phyloP scores from a whole-genome alignment of 2,888 invertebrate genomes.

The Leptura quadrifasciata region DNA sequence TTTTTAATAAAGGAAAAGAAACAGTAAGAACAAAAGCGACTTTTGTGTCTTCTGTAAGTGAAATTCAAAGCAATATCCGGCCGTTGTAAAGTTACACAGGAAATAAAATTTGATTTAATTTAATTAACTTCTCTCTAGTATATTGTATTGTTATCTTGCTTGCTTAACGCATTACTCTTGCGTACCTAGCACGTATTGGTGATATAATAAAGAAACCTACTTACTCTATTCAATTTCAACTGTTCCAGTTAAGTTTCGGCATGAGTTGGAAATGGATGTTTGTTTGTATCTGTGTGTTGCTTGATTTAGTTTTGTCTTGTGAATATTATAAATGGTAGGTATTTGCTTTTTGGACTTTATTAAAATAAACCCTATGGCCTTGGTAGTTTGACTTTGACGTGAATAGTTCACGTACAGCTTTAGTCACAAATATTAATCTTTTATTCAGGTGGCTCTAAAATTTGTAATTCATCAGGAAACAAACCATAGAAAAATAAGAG shows the following conservation, averaged over 20 bases:
- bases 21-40: too few relatives aligned
- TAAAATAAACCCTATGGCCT: too few relatives aligned
- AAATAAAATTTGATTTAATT: conserved; percentile 17
- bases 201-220: conserved; percentile 1
- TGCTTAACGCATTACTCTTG: conserved; percentile 17
- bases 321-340: conserved; percentile 48
- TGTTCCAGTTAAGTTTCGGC: conserved; percentile 28
- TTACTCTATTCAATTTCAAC: conserved; percentile 18
- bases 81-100: neutral
- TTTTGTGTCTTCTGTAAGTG: too few relatives aligned
- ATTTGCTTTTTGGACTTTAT: neutral
- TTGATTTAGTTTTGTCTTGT: conserved; percentile 41
- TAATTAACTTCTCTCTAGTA: neutral
- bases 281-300: conserved; percentile 31
- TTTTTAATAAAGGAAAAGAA: too few relatives aligned
- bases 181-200: conserved; percentile 30
- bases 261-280: conserved; percentile 40
- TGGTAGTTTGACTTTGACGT: too few relatives aligned
- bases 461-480: too few relatives aligned
- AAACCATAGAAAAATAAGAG: too few relatives aligned
- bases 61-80: too few relatives aligned
- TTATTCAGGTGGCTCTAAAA: too few relatives aligned
- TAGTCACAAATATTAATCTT: too few relatives aligned
- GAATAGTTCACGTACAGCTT: too few relatives aligned
- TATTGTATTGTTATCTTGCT: neutral